A percentile compares a stretch with the other conserved stretches of the same genome.
Conservation (phyloP, 1,140 invertebrate species). For the Adoxophyes honmai region DNA sequence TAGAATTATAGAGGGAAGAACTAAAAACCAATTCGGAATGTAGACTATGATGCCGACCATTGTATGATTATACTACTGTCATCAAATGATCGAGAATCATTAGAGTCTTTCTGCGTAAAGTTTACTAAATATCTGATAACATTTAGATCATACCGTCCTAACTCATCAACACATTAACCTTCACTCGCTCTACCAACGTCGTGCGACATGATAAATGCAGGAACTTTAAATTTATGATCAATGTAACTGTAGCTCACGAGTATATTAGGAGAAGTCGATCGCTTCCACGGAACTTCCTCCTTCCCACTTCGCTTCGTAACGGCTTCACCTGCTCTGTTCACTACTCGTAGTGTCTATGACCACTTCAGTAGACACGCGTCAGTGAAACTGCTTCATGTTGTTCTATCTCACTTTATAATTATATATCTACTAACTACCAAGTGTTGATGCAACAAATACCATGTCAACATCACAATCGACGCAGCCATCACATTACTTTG, state of each 20-base stretch:
- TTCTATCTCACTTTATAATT: neutral
- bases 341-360: constrained; percentile 17
- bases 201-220: neutral
- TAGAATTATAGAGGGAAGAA: constrained; percentile 9
- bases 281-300: constrained; percentile 45
- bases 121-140: neutral
- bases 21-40: neutral
- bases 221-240: constrained; percentile 13
- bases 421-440: neutral
- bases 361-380: constrained; percentile 9
- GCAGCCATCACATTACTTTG: constrained; percentile 24
- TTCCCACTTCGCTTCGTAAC: constrained; percentile 51
- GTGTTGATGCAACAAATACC: constrained; percentile 9
- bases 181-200: neutral
- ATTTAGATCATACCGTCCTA: constrained; percentile 4
- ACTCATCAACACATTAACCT: constrained; percentile 13
- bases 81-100: neutral
- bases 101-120: neutral
- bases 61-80: neutral
- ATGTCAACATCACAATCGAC: constrained; percentile 20
- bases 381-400: constrained; percentile 14
- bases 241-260: constrained; percentile 20
- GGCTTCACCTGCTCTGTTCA: constrained; percentile 57
- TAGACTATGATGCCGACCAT: neutral
- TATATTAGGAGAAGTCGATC: constrained; percentile 25